Conservation (phyloP, 2,888 invertebrate species). For the Spodoptera exigua region DNA sequence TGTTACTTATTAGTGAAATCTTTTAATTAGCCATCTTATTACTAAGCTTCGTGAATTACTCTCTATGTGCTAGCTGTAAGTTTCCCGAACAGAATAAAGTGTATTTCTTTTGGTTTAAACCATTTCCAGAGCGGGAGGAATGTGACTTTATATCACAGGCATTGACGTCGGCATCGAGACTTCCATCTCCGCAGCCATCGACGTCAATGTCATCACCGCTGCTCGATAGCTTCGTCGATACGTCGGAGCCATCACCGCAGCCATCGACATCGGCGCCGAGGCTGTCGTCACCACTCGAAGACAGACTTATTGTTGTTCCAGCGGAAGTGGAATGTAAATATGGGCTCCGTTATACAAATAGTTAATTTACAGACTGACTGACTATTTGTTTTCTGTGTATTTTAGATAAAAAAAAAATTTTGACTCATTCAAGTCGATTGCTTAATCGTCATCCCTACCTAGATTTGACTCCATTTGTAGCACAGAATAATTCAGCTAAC, state of each 20-base stretch:
- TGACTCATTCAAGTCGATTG: too few relatives aligned
- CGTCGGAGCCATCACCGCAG: constrained; percentile 6
- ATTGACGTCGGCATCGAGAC: constrained; percentile 1
- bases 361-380: too few relatives aligned
- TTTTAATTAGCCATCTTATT: neutral
- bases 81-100: constrained; percentile 2
- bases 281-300: constrained; percentile 2
- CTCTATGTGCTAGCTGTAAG: constrained; percentile 6
- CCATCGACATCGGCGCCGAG: constrained; percentile 7
- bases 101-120: constrained; percentile 4
- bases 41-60: constrained; percentile 6
- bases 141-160: neutral
- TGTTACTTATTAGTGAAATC: too few relatives aligned
- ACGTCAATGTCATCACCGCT: constrained; percentile 1
- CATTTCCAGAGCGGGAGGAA: constrained; percentile 5
- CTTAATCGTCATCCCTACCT: too few relatives aligned
- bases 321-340: constrained; percentile 11
- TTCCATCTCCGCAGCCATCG: constrained; percentile 5
- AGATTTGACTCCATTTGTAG: too few relatives aligned
- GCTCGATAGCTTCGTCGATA: too few relatives aligned
- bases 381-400: too few relatives aligned
- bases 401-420: too few relatives aligned
- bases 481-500: too few relatives aligned
- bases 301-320: constrained; percentile 5
- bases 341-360: neutral